Conservation (phyloP, 1,140 invertebrate genomes). For the Heliconius congener region DNA sequence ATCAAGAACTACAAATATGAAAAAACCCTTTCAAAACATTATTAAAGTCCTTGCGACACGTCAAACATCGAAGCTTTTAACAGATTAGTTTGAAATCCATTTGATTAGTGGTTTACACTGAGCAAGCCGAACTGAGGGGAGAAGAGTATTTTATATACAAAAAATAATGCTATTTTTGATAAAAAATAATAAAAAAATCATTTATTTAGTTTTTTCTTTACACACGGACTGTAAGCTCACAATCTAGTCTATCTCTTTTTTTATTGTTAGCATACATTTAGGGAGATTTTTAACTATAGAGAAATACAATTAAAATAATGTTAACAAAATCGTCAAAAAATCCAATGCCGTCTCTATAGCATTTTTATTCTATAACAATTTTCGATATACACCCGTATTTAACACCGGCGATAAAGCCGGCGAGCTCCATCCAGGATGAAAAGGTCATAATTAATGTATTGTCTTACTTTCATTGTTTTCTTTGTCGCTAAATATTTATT, state of each 20-base stretch:
- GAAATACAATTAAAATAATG: too few species aligned
- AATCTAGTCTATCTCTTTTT: too few species aligned
- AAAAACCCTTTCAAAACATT: slow-evolving; percentile 21
- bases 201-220: too few species aligned
- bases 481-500: slow-evolving; percentile 12
- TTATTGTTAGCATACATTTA: too few species aligned
- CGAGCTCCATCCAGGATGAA: neutral
- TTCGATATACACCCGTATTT: neutral
- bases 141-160: neutral
- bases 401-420: neutral
- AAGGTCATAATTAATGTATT: slow-evolving; percentile 27
- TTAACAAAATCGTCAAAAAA: too few species aligned
- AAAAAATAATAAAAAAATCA: too few species aligned
- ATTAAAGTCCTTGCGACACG: slow-evolving; percentile 39
- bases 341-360: neutral
- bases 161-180: too few species aligned
- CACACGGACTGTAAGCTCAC: too few species aligned
- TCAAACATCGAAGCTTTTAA: slow-evolving; percentile 51
- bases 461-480: slow-evolving; percentile 15
- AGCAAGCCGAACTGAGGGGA: neutral
- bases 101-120: slow-evolving; percentile 19
- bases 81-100: slow-evolving; percentile 44
- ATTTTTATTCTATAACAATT: neutral
- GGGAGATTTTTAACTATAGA: too few species aligned
- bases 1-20: neutral